Evolutionary conservation across 1,140 invertebrate genomes (phyloP), one percentile per base, ranked within the genome.

Genomic region (Prorops nasuta): DNA sequence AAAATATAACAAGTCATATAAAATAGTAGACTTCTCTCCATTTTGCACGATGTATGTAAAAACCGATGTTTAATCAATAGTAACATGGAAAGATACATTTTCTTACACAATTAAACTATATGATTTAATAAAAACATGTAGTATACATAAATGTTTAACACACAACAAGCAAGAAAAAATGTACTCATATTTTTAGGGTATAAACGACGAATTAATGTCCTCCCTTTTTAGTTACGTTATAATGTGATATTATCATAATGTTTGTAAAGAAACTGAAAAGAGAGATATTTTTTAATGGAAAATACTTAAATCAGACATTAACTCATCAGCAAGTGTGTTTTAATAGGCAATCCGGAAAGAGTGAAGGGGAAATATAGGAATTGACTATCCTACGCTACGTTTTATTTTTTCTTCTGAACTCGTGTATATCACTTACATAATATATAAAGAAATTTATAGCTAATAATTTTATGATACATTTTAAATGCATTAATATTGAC

Each of bases 311-410:
- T 22, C 16, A 32, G 44, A 57, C 35, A 49, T 61, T 49, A 49
- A 57, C 58, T 57, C 50, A 49, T 51, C 49, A 32, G 21, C 31
- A 18, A 44, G 50, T n/a, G 6, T 38, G 32, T 15, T n/a, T n/a
- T 35, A 3, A 21, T 52, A 54, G 46, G 19, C 52, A 43, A 49
- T 38, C 51, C 52, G 46, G 44, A 42, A 54, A 56, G 35, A 44
- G 56, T n/a, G n/a, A n/a, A n/a, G 49, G 56, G 59, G 48, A 43
- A 56, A 56, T 60, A 64, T 50, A 57, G 53, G 65, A 66, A 56
- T 65, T 56, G 59, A 63, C 57, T 67, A 63, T 57, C 56, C 64
- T 69, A 66, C 47, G 49, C 61, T 65, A 65, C 50, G 43, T 53
- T 49, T 56, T 49, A 51, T 58, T 53, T n/a, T n/a, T n/a, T n/a